Base-by-base conservation (phyloP, 2,113 vertebrate genomes). In the Uria lomvia region DNA sequence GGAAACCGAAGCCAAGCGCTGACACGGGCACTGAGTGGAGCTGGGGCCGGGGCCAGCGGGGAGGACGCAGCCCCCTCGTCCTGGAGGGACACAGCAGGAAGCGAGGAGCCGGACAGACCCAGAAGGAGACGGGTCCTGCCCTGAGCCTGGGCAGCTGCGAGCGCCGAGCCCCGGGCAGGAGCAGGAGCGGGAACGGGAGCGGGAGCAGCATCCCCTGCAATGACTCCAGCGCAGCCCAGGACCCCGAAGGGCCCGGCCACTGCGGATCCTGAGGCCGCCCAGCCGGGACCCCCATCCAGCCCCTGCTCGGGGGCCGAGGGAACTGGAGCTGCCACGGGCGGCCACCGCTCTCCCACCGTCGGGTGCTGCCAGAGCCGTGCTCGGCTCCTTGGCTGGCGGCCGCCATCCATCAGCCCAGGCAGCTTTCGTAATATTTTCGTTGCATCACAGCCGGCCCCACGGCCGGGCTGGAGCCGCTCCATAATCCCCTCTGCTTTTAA, bases 401-500 rank as follows among this genome's bases (percentile, higher is more conserved):
- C 4, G 38, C 81, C 73, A 38, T 70, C 92, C 90, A 30, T 73
- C 91, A 89, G n/a, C 75, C 65, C 24, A 0, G 1, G 45, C 45
- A 55, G 76, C 89, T 92, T 90, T 83, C 20, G 63, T 88, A 95
- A 95, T 65, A 58, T 73, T 95, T 91, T 87, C 22, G 45, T 90
- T 95, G 95, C 94, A 91, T 92, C 96, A 88, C 74, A 59, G 71
- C 68, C 23, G 66, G 92, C 90, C 90, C 86, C 71, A 32, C 9
- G 65, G 86, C 86, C 16, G 5, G 74, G 78, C 90, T 78, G 86
- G 92, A 86, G 90, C 86, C 4, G 34, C 75, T 95, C 67, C 88
- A 79, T 74, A 89, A 95, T 96, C 93, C 96, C 90, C 90, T 87
- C 83, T 5, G 8, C 82, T 86, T 74, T 93, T 94, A 94, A 94